Evolutionary conservation across 2,113 vertebrate species (phyloP), one percentile per base, ranked within the genome.

Genomic region (Ceratotherium simum): DNA sequence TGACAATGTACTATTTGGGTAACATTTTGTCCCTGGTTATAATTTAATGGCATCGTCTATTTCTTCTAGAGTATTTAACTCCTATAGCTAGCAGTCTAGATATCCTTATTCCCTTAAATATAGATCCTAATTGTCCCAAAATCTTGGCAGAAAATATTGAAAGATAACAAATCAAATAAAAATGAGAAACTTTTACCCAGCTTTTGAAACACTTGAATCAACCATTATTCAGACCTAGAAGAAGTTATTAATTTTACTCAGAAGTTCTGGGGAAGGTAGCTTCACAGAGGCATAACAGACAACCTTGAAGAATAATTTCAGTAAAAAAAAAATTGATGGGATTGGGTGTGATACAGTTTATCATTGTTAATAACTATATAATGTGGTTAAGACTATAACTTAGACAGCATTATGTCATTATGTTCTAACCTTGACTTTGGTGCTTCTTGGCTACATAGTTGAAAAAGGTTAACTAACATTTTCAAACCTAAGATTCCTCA

Each of bases 181-280:
- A 90, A 79, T 84, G 20, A 36, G 1, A 70, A 90, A 79, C 8
- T 46, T 96, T 69, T 73, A 76, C 23, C 1, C 5, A 90, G 42
- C 1, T 75, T 86, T 92, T 86, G 48, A 87, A 96, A 64, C 54
- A 36, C 11, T 82, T 90, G 36, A 88, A 81, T 91, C 9, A 9
- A 69, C 14, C 62, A 56, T 51, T 89, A 36, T 18, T 91, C 36
- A 78, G 33, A 33, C 89, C 12, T 65, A 80, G 8, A 83, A 62
- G 10, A 83, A 72, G 46, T 87, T 69, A 95, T 62, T 73, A 82
- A 84, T 93, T 93, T 89, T 78, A 90, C 46, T 86, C 20, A 67
- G 36, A 78, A 29, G 20, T 88, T 95, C 25, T 92, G 14, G 10
- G 3, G n/a, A 82, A 65, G 4, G 48, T 73, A 73, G 2, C 12